These are phyloP conservation scores for Pseudomyrmex gracilis DNA, from an alignment of 1,140 invertebrate species.

Conservation along the genomic window DNA sequence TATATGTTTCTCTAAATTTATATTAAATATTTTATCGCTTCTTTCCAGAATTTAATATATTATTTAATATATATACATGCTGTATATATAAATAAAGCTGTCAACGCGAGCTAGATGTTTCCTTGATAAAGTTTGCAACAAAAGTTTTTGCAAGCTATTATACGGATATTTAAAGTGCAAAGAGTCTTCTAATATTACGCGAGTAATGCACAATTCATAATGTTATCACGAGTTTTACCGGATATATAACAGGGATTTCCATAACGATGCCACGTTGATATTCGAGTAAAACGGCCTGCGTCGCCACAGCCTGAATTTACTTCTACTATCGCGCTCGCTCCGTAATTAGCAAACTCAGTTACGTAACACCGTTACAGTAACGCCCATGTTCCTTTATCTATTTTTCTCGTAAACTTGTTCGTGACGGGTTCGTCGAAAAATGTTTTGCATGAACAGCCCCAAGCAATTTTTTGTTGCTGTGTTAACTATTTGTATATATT, in stretches of 20 bases:
- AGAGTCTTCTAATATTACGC: conserved; percentile 57
- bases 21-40: neutral
- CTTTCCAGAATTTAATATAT: neutral
- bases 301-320: conserved; percentile 71
- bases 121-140: conserved; percentile 7
- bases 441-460: conserved; percentile 13
- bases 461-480: neutral
- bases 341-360: conserved; percentile 75
- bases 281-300: conserved; percentile 66
- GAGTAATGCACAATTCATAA: conserved; percentile 55
- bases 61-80: too few species aligned
- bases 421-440: conserved; percentile 51
- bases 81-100: neutral
- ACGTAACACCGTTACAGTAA: conserved; percentile 61
- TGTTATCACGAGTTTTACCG: conserved; percentile 71
- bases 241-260: conserved; percentile 72
- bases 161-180: conserved; percentile 52
- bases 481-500: neutral
- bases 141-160: conserved; percentile 49
- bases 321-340: conserved; percentile 69
- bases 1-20: neutral
- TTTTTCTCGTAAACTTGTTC: conserved; percentile 51
- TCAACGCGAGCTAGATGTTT: conserved; percentile 18
- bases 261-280: conserved; percentile 66
- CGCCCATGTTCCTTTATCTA: conserved; percentile 40